These are phyloP conservation scores for Columba janthina DNA, from an alignment of 2,113 vertebrate genomes.

Conservation along the genomic window DNA sequence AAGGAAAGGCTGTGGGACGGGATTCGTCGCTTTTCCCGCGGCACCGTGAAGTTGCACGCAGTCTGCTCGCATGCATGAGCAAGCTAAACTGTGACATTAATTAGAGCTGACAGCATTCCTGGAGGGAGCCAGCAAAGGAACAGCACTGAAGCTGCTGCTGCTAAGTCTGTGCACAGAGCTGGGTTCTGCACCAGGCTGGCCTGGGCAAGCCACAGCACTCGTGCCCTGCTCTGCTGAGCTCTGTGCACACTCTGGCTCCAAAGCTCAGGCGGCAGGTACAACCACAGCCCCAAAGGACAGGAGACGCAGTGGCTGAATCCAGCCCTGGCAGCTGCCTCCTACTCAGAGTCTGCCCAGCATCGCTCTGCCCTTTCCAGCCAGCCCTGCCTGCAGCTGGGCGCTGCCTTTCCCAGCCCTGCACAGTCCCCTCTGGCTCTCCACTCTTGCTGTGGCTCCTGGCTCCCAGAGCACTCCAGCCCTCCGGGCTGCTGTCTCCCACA, in stretches of 20 bases:
- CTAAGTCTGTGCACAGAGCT: background rate
- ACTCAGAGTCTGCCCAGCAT: background rate
- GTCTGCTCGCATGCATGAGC: background rate
- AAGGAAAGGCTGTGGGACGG: background rate
- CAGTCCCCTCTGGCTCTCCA: background rate
- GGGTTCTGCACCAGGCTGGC: background rate
- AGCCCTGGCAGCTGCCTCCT: background rate
- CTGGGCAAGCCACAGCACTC: background rate
- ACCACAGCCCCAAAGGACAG: background rate
- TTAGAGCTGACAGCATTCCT: constrained; percentile 23
- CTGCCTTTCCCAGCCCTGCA: background rate
- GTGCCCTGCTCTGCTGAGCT: background rate
- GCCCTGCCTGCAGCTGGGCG: background rate
- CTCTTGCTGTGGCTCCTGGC: background rate
- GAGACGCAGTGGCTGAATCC: background rate
- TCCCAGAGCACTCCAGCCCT: background rate
- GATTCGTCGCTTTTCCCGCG: rapidly evolving
- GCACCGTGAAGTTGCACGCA: background rate
- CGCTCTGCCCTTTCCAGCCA: background rate
- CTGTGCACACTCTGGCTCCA: background rate
- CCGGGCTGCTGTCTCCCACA: background rate
- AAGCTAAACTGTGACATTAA: constrained; percentile 42
- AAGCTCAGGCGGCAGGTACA: background rate
- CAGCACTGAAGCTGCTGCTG: background rate
- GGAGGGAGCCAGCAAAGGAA: background rate